Evolutionary conservation across 2,797 vertebrate genomes (phyloP), one percentile per base, ranked within the genome.

Genomic region (Ataeniobius toweri): DNA sequence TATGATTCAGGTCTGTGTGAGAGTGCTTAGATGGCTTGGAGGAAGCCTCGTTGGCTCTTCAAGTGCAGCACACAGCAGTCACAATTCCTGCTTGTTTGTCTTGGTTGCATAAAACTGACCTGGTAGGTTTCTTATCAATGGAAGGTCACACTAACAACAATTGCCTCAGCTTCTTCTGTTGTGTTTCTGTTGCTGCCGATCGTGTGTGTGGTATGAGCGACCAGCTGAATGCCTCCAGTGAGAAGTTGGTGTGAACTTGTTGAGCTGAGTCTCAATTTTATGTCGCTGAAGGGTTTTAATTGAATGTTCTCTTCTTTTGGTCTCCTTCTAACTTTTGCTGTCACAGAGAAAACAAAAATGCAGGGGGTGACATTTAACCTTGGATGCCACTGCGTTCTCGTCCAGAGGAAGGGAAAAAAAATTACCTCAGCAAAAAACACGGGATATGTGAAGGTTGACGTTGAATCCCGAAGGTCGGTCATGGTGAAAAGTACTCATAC

Each of bases 1-100:
- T 90, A 80, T 93, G 91, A 92, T 94, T 91, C 92, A 92, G 89
- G 84, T 88, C 83, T 86, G 76, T 89, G 91, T 79, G 85, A 81
- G 83, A 90, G 85, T 39, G 74, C 89, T 92, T 85, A 92, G 79
- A 74, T 48, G 83, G 89, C 80, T 80, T 86, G 90, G 88, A 83
- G 85, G 83, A 83, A 73, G 78, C 81, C 83, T 75, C 67, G 85
- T 88, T 84, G 78, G 85, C 78, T 59, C 73, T 75, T 80, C 84
- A 88, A 89, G 92, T 81, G 77, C 61, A n/a, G 51, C 74, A 44
- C 73, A 56, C 55, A 18, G 2, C 76, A 76, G 74, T 81, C 75
- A n/a, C 85, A 75, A 72, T 82, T 75, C 65, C 71, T 80, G 78
- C 78, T 71, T 80, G 83, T 85, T 76, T 68, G 74, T 85, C 36